Conservation (phyloP, 2,888 invertebrate genomes). For the Ethmia dodecea region DNA sequence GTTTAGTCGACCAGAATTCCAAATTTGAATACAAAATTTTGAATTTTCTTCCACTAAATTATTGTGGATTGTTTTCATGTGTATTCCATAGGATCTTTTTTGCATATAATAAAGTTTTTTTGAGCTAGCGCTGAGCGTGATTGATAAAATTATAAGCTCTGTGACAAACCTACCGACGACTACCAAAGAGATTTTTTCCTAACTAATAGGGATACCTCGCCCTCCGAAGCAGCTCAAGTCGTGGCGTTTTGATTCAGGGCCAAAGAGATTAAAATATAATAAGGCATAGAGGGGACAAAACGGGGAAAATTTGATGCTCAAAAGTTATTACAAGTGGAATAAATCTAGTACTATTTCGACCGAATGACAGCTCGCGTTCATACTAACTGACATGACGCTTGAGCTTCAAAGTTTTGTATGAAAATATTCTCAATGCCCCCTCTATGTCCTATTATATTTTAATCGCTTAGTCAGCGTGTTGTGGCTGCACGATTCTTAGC, state of each 20-base stretch:
- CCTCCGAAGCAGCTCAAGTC: slow-evolving; percentile 8
- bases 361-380: too few species aligned
- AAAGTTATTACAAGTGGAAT: too few species aligned
- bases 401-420: too few species aligned
- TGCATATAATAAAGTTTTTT: neutral
- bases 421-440: too few species aligned
- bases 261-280: too few species aligned
- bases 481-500: slow-evolving; percentile 2
- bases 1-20: neutral
- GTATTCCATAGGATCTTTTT: neutral
- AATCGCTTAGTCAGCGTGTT: neutral
- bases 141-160: neutral
- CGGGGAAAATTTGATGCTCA: too few species aligned
- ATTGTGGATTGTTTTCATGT: neutral
- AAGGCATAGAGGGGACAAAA: too few species aligned
- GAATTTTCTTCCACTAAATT: neutral
- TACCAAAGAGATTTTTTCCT: neutral
- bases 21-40: neutral
- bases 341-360: too few species aligned
- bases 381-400: too few species aligned
- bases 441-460: too few species aligned
- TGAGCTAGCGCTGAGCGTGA: neutral
- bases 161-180: too few species aligned
- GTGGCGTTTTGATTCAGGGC: slow-evolving; percentile 3
- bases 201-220: neutral